Evolutionary conservation across 1,140 invertebrate genomes (phyloP).

Genomic region (Platyscapa corneri): DNA sequence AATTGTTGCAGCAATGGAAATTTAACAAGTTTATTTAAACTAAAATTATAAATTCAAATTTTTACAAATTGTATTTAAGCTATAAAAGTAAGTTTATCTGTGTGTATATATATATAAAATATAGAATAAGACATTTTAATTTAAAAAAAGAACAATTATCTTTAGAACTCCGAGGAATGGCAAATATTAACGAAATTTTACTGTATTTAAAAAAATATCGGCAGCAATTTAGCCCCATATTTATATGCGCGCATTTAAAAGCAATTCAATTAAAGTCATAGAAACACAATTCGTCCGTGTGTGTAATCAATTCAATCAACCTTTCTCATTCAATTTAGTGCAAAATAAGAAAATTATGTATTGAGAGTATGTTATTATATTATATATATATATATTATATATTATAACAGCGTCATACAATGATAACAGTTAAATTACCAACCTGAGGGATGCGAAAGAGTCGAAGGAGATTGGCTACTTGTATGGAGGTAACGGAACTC

Average conservation of each 20-base stretch:
- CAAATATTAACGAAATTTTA: neutral
- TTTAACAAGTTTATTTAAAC: no score
- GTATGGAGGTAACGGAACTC: conserved; percentile 95
- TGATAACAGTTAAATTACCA: conserved; percentile 57
- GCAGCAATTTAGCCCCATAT: no score
- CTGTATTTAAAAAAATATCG: no score
- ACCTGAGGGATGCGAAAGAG: conserved; percentile 98
- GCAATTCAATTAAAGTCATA: neutral
- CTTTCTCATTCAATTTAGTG: neutral
- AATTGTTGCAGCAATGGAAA: no score
- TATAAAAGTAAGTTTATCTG: neutral
- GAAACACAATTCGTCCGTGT: neutral
- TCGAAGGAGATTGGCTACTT: conserved; percentile 94
- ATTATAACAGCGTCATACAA: neutral
- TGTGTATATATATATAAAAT: neutral
- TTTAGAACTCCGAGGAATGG: neutral
- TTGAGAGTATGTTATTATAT: conserved; percentile 2
- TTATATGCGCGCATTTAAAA: neutral
- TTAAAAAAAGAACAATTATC: neutral
- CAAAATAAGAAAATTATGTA: conserved; percentile 8
- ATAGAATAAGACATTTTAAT: neutral
- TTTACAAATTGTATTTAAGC: neutral
- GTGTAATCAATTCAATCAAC: neutral
- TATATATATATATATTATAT: no score
- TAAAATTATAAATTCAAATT: neutral